Evolutionary conservation across 2,888 invertebrate genomes (phyloP), one percentile per base, ranked within the genome.

Genomic region (Xiphydria camelus): DNA sequence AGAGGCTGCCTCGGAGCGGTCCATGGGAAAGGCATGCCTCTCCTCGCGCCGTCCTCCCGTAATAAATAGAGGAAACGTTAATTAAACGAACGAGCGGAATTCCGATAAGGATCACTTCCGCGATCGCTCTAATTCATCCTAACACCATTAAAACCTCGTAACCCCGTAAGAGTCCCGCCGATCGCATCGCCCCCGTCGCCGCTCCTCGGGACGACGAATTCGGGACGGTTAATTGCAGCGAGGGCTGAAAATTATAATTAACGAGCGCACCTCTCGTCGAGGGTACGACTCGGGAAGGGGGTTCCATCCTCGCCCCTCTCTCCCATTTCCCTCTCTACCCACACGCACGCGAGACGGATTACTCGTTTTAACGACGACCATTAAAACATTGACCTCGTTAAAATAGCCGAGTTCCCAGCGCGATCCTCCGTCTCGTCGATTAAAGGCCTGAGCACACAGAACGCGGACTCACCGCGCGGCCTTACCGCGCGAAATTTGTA

Each of bases 211-310:
- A 25, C 31, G 32, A 26, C 19, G 31, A 38, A 38, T 9, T 18
- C 15, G 23, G 18, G 18, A 14, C 18, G 19, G 31, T 44, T 38
- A 44, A 38, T 23, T 41, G 23, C 35, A 20, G 19, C 22, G 20
- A 12, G 40, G 34, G 33, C 45, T 51, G 52, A 58, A 54, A 51
- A 53, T 55, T 45, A 45, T 51, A 58, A 62, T 61, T 61, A 61
- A 57, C 59, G 55, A 59, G 49, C 41, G 41, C 21, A 41, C 38
- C 36, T 38, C 25, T 33, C n/a, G n/a, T n/a, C n/a, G n/a, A n/a
- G n/a, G n/a, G n/a, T n/a, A n/a, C n/a, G n/a, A n/a, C n/a, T n/a
- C n/a, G n/a, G n/a, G n/a, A n/a, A n/a, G n/a, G n/a, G n/a, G n/a
- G n/a, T n/a, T n/a, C n/a, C n/a, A n/a, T n/a, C n/a, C n/a, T n/a